Conservation (phyloP, 2,113 vertebrate genomes). For the Heterotilapia buettikoferi region DNA sequence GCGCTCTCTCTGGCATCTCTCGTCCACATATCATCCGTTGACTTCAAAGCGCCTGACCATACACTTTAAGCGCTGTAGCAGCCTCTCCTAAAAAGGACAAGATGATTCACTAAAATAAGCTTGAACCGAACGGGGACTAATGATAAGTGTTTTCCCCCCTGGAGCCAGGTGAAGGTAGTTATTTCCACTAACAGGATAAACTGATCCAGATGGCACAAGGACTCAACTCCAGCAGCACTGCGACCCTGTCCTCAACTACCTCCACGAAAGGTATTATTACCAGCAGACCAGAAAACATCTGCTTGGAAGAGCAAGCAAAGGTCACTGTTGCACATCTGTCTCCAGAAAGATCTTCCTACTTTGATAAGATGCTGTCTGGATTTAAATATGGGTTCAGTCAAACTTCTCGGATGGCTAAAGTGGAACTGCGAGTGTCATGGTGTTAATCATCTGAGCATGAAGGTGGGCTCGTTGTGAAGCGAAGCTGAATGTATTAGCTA, state of each 20-base stretch:
- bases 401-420: neutral
- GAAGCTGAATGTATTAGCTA: neutral
- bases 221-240: neutral
- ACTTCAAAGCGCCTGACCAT: slow-evolving; percentile 15
- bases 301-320: neutral
- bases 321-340: neutral
- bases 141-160: slow-evolving; percentile 1
- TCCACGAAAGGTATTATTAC: slow-evolving; percentile 19
- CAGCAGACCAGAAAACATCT: slow-evolving; percentile 9
- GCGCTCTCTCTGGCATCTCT: neutral
- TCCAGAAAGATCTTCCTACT: neutral
- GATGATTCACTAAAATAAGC: neutral
- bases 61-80: neutral
- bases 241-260: slow-evolving; percentile 30
- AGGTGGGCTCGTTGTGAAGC: neutral
- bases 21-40: neutral
- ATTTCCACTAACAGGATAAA: slow-evolving; percentile 45
- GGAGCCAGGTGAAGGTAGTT: slow-evolving; percentile 19
- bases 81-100: slow-evolving; percentile 29
- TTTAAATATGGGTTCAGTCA: neutral
- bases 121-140: slow-evolving; percentile 2
- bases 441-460: neutral
- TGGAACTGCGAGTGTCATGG: neutral
- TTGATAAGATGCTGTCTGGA: neutral
- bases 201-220: slow-evolving; percentile 49